phyloP scores from a whole-genome alignment of 2,888 invertebrate species.

The Temnothorax rugatulus region DNA sequence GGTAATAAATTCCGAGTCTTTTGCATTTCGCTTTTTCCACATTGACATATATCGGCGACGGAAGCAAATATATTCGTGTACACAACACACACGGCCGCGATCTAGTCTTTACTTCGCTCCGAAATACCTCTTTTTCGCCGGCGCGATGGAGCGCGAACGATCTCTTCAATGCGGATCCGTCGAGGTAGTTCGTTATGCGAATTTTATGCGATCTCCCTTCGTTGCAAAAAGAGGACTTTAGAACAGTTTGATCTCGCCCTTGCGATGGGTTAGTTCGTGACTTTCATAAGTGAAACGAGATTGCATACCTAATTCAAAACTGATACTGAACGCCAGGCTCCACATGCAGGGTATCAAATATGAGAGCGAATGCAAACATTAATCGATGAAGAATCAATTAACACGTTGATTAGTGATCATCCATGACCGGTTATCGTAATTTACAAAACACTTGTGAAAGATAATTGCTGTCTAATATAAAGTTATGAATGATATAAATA shows the following conservation, averaged over 20 bases:
- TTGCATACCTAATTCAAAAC: slow-evolving; percentile 7
- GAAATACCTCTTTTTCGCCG: slow-evolving; percentile 2
- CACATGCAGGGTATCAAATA: not conserved
- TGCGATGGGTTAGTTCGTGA: slow-evolving; percentile 3
- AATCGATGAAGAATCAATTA: not conserved
- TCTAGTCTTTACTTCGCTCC: slow-evolving; percentile 13
- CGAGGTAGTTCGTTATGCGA: slow-evolving; percentile 14
- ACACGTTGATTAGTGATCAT: not conserved
- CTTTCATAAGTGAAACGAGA: slow-evolving; percentile 28
- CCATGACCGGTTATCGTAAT: too few species aligned
- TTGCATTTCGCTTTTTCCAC: slow-evolving; percentile 7
- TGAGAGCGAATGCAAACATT: not conserved
- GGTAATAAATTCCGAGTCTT: slow-evolving; percentile 37
- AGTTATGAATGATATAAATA: slow-evolving; percentile 3
- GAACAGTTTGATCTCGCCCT: not conserved
- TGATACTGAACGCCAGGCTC: not conserved
- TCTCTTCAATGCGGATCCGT: not conserved
- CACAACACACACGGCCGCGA: not conserved
- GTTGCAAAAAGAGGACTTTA: not conserved
- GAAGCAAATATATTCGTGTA: slow-evolving; percentile 43
- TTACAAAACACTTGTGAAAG: not conserved
- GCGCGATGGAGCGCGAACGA: not conserved
- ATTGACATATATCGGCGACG: slow-evolving; percentile 10
- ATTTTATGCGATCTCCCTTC: slow-evolving; percentile 12
- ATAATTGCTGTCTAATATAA: not conserved